Base-by-base conservation (phyloP, 2,113 vertebrate genomes). In the Apeltes quadracus region DNA sequence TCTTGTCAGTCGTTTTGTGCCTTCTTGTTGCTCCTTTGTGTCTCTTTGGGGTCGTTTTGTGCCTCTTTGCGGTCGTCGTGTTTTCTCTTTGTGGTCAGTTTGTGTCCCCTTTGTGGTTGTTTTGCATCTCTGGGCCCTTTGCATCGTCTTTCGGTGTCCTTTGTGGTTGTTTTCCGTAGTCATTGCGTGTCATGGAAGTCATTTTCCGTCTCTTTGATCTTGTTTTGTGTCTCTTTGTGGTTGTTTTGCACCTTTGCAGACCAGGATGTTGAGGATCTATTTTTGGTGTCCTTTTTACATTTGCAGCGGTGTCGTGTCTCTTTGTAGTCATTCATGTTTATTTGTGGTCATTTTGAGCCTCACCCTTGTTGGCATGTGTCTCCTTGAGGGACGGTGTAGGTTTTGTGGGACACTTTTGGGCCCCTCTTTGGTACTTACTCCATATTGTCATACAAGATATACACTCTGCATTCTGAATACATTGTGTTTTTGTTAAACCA, bases 401-500 rank as follows among this genome's bases (percentile, higher is more conserved):
- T 51, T 51, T 23, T 51, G 11, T 1, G 20, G n/a, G 48, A 34
- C 32, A 34, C 32, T 34, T 34, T 34, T 3, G 12, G 13, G 50
- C 23, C 22, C 20, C 20, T 48, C 8, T 23, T 23, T n/a, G 12
- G n/a, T 23, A 51, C 13, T 23, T 22, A 12, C 13, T 51, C 10
- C n/a, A 48, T 48, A 2, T 8, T 23, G 38, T 34, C 41, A 48
- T 15, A 36, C 32, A 74, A 43, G 38, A 20, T 16, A 14, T 36
- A 32, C 1, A 0, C 20, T 29, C 20, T 7, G 23, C 22, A 13
- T 25, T 44, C 44, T 7, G 41, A 43, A 43, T 48, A 15, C 2
- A 1, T 22, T 0, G 12, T 4, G 5, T 16, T 73, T 54, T 53
- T 29, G 20, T 61, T 36, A 79, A 50, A 74, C 22, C 41, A 78